These are phyloP conservation scores for Podarcis muralis DNA, from an alignment of 2,113 vertebrate species.

Conservation along the genomic window DNA sequence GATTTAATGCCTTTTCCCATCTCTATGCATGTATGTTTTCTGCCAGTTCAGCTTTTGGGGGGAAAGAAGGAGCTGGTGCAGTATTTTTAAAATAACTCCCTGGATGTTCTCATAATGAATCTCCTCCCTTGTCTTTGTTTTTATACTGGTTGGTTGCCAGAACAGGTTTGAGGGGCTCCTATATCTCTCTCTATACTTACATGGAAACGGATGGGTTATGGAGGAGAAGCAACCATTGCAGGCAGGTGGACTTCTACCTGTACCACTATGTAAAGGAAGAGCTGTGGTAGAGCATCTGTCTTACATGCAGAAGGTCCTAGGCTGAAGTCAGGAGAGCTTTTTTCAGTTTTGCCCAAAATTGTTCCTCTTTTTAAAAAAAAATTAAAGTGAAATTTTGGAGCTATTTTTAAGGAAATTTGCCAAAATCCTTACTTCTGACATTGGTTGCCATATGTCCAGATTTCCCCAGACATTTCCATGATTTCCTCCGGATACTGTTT, in stretches of 20 bases:
- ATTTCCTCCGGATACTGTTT: no score
- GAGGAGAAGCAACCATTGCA: background rate
- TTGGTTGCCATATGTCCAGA: no score
- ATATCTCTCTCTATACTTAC: background rate
- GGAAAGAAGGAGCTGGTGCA: conserved; percentile 44
- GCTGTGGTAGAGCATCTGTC: no score
- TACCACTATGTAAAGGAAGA: no score
- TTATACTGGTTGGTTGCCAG: background rate
- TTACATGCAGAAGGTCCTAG: no score
- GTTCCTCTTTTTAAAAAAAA: no score
- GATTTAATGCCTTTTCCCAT: conserved; percentile 36
- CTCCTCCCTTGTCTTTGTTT: background rate
- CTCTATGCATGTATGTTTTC: conserved; percentile 16
- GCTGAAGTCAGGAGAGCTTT: no score
- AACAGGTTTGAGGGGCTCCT: background rate
- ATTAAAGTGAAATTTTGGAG: no score
- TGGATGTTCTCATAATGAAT: background rate
- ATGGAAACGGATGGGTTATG: background rate
- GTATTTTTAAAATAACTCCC: background rate
- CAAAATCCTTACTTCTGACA: no score
- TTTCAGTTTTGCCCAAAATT: no score
- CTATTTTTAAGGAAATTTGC: no score
- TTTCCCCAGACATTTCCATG: no score
- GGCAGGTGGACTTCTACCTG: background rate
- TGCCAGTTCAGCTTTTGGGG: conserved; percentile 31